phyloP scores from a whole-genome alignment of 2,888 invertebrate species.

The Gortyna flavago region DNA sequence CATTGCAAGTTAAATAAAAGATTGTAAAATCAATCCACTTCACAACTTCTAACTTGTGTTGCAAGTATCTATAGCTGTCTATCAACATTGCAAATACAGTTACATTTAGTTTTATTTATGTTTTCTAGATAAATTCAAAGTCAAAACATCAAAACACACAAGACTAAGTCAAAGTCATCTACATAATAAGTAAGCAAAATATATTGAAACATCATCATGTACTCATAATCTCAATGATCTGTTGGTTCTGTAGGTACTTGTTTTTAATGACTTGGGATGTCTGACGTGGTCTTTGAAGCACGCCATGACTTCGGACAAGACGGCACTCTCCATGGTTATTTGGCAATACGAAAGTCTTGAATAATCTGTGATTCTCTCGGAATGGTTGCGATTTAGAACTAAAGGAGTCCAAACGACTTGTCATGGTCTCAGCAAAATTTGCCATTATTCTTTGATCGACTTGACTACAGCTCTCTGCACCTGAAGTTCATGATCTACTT shows the following conservation, averaged over 20 bases:
- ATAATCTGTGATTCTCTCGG: not conserved
- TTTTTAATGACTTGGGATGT: not conserved
- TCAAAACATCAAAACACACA: not conserved
- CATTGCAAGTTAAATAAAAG: no score
- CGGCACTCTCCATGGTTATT: not conserved
- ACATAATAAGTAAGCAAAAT: not conserved
- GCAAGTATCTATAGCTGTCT: no score
- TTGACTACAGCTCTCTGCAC: not conserved
- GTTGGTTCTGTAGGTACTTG: not conserved
- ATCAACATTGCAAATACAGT: not conserved
- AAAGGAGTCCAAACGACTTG: not conserved
- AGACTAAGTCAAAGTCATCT: not conserved
- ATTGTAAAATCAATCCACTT: no score
- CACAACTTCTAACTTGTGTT: no score
- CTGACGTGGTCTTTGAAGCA: not conserved
- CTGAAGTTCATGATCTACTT: not conserved
- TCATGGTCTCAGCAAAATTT: not conserved
- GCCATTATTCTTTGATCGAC: not conserved
- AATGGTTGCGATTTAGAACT: not conserved
- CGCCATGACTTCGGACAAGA: not conserved
- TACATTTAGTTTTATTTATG: not conserved
- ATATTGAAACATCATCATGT: constrained; percentile 1
- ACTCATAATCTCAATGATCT: not conserved
- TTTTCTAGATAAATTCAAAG: not conserved
- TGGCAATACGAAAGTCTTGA: not conserved